These are phyloP conservation scores for Pseudochromis fuscus DNA, from an alignment of 2,797 vertebrate genomes.

Conservation along the genomic window DNA sequence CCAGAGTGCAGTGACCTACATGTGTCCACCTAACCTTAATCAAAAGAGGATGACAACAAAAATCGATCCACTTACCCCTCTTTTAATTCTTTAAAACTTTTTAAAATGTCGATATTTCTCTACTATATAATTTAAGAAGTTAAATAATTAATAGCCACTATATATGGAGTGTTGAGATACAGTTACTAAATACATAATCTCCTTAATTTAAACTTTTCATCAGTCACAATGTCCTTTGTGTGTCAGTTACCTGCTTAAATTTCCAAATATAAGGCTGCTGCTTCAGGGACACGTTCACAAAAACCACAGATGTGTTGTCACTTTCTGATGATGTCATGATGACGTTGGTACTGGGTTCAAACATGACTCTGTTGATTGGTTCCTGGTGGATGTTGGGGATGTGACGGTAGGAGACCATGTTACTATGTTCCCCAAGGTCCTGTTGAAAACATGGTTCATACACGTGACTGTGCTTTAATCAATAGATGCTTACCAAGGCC, in stretches of 20 bases:
- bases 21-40: conserved; percentile 10
- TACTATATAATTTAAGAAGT: not conserved
- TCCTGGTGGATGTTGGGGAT: conserved; percentile 49
- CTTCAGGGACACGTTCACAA: conserved; percentile 56
- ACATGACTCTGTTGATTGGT: conserved; percentile 68
- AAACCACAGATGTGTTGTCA: conserved; percentile 65
- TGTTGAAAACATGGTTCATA: conserved; percentile 22
- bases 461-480: too few relatives aligned
- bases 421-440: conserved; percentile 65
- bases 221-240: not conserved
- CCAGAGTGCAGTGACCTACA: conserved; percentile 27
- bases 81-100: not conserved
- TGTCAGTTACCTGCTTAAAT: conserved; percentile 62
- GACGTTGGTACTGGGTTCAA: conserved; percentile 61
- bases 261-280: conserved; percentile 68
- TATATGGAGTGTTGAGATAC: not conserved
- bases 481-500: not conserved
- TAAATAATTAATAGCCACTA: not conserved
- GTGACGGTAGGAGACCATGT: conserved; percentile 59
- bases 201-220: too few relatives aligned
- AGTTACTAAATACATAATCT: not conserved
- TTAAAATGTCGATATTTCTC: not conserved
- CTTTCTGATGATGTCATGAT: conserved; percentile 72
- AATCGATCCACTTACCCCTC: not conserved
- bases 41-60: conserved; percentile 1